These are phyloP conservation scores for Botia kubotai DNA, from an alignment of 2,797 vertebrate genomes.

Conservation along the genomic window DNA sequence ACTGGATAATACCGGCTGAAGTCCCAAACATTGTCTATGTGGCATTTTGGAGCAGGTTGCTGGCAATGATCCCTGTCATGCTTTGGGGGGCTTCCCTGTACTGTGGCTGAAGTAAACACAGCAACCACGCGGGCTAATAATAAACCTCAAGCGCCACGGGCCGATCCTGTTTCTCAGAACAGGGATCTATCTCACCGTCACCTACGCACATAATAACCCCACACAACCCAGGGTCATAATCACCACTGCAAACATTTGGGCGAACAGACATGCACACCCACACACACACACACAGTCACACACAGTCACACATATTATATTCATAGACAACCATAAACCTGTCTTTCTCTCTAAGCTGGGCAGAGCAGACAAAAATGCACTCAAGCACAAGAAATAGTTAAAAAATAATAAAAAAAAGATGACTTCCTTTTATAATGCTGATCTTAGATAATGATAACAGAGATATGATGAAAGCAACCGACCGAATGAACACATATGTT, in stretches of 20 bases:
- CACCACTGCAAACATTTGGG: constrained; percentile 23
- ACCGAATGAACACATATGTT: background rate
- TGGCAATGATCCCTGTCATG: constrained; percentile 59
- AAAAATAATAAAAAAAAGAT: background rate
- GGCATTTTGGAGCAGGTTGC: constrained; percentile 65
- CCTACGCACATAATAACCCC: constrained; percentile 65
- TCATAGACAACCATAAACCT: constrained; percentile 27
- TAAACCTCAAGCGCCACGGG: constrained; percentile 56
- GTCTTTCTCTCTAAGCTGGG: background rate
- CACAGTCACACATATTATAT: background rate
- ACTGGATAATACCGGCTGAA: constrained; percentile 46
- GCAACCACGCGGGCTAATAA: constrained; percentile 65
- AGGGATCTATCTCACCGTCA: constrained; percentile 66
- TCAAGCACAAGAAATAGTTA: background rate
- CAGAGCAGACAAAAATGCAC: background rate
- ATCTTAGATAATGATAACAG: background rate
- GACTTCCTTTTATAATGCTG: background rate
- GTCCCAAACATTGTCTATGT: constrained; percentile 49
- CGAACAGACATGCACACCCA: constrained; percentile 36
- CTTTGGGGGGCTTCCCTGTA: constrained; percentile 68
- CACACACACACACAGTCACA: constrained; percentile 12
- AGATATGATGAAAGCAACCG: background rate
- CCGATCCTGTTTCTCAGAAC: constrained; percentile 68
- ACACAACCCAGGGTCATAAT: constrained; percentile 53
- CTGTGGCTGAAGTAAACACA: constrained; percentile 64